Evolutionary conservation across 2,113 vertebrate genomes (phyloP).

Genomic region (Toxostoma redivivum): DNA sequence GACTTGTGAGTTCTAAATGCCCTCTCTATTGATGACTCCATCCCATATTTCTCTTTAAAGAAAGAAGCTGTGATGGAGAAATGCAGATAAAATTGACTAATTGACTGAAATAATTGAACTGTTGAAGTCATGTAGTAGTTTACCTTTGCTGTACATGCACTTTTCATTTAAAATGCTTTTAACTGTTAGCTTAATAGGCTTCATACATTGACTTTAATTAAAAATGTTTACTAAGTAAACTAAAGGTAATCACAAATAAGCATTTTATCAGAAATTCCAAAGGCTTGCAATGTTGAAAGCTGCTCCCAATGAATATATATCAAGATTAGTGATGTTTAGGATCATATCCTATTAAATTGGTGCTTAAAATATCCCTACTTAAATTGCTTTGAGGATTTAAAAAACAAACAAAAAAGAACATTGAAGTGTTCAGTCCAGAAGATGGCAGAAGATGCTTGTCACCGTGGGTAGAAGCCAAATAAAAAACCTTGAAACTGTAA

Average conservation of each 20-base stretch:
- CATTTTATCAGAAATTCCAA: conserved; percentile 41
- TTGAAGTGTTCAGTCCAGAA: not conserved
- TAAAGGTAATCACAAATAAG: conserved; percentile 6
- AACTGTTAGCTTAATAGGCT: conserved; percentile 77
- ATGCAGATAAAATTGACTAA: conserved; percentile 82
- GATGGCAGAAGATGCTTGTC: not conserved
- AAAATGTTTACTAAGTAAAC: conserved; percentile 60
- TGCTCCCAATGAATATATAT: not conserved
- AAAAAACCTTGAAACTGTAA: not conserved
- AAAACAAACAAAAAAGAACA: not conserved
- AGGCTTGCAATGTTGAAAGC: not conserved
- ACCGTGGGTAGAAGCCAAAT: not conserved
- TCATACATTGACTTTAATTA: conserved; percentile 73
- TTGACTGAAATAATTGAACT: conserved; percentile 77
- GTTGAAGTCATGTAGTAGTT: conserved; percentile 68
- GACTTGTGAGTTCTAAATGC: conserved; percentile 81
- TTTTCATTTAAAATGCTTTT: conserved; percentile 75
- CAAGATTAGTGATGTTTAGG: not conserved
- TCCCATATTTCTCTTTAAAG: conserved; percentile 84
- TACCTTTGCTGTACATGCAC: conserved; percentile 80
- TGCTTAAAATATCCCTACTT: not conserved
- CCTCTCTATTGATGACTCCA: conserved; percentile 81
- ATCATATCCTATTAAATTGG: not conserved
- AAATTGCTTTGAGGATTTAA: not conserved
- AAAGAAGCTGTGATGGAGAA: conserved; percentile 86